These are phyloP conservation scores for Ataeniobius toweri DNA, from an alignment of 2,797 vertebrate genomes.

Conservation along the genomic window DNA sequence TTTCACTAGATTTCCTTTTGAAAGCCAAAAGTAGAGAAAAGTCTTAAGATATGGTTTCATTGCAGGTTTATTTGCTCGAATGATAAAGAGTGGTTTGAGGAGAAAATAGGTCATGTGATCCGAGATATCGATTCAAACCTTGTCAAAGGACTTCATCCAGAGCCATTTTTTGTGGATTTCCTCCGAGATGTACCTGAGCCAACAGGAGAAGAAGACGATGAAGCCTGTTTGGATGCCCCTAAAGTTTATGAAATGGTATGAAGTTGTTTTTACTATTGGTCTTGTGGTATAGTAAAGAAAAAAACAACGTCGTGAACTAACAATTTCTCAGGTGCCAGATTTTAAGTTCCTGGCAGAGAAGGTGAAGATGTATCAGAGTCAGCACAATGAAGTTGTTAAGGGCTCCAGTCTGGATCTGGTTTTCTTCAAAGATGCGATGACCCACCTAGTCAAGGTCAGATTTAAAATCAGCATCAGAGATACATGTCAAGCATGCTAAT, in stretches of 20 bases:
- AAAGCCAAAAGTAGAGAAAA: neutral
- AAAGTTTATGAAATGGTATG: slow-evolving; percentile 86
- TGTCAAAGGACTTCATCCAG: slow-evolving; percentile 58
- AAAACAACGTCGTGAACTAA: neutral
- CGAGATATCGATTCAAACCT: slow-evolving; percentile 72
- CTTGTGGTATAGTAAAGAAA: neutral
- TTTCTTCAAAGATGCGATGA: slow-evolving; percentile 88
- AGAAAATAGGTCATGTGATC: slow-evolving; percentile 70
- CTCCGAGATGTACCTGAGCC: slow-evolving; percentile 82
- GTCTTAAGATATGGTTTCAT: slow-evolving; percentile 1
- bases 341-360: slow-evolving; percentile 77
- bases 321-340: slow-evolving; percentile 60
- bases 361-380: slow-evolving; percentile 81
- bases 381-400: slow-evolving; percentile 82
- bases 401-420: slow-evolving; percentile 85
- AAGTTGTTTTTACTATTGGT: neutral
- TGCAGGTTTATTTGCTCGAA: slow-evolving; percentile 78
- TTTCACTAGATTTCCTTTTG: neutral
- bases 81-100: slow-evolving; percentile 87
- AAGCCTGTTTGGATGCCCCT: slow-evolving; percentile 75
- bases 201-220: slow-evolving; percentile 83
- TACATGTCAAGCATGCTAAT: slow-evolving; percentile 1
- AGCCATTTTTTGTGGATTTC: slow-evolving; percentile 89
- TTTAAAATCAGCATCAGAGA: neutral
- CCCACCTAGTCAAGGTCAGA: slow-evolving; percentile 87